Percentiles rank a stretch among this genome's conserved stretches.
These are phyloP conservation scores for Triops longicaudatus DNA, from an alignment of 1,140 invertebrate species.

Conservation along the genomic window DNA sequence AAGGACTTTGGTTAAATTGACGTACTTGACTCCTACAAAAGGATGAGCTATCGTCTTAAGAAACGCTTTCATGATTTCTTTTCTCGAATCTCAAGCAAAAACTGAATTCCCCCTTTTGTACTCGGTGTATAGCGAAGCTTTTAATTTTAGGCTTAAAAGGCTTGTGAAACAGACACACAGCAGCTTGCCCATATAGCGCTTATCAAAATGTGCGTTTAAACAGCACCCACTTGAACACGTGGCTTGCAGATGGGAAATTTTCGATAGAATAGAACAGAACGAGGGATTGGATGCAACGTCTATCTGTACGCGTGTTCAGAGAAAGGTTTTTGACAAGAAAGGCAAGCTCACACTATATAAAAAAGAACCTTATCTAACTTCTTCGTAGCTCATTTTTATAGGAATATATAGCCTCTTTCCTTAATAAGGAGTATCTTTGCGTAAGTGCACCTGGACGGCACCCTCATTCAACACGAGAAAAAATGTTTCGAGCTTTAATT, in stretches of 20 bases:
- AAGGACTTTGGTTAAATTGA: neutral
- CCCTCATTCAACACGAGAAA: neutral
- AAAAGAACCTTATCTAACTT: neutral
- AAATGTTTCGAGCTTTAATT: too few relatives aligned
- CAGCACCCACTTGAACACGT: neutral
- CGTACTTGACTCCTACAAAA: neutral
- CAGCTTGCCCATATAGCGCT: neutral
- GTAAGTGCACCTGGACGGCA: neutral
- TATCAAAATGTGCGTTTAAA: neutral
- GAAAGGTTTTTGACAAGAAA: neutral
- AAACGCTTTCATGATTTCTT: neutral
- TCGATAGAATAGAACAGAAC: neutral
- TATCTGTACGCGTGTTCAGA: neutral
- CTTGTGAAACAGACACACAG: neutral
- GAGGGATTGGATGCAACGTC: neutral
- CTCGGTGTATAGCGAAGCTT: neutral
- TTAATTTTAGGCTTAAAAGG: neutral
- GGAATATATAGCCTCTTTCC: neutral
- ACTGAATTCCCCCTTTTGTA: neutral
- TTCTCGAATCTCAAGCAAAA: neutral
- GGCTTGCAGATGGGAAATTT: constrained; percentile 6
- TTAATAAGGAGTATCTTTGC: neutral
- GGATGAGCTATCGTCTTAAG: neutral
- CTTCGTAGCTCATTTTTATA: neutral
- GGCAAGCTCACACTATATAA: neutral